These are phyloP conservation scores for Contarinia nasturtii DNA, from an alignment of 1,140 invertebrate species.

Conservation along the genomic window DNA sequence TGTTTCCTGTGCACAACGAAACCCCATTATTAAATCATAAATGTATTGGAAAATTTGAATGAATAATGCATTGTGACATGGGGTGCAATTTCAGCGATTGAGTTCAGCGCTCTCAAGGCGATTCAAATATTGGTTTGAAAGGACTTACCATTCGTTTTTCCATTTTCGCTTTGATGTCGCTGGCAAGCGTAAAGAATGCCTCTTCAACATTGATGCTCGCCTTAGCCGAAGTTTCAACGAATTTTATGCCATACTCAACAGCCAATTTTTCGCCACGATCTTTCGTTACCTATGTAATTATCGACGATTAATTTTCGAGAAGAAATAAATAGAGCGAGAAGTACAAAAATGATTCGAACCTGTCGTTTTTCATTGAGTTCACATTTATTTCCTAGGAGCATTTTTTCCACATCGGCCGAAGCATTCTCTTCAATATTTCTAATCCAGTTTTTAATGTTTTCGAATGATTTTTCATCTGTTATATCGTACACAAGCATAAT, in stretches of 20 bases:
- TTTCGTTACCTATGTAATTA: constrained; percentile 32
- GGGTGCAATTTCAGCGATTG: too few species aligned
- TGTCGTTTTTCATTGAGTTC: constrained; percentile 78
- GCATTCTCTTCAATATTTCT: constrained; percentile 96
- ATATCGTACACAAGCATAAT: constrained; percentile 99
- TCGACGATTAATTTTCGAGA: neutral
- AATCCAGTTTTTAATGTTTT: constrained; percentile 98
- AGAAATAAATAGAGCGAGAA: constrained; percentile 39
- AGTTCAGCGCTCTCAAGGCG: too few species aligned
- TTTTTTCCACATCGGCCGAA: constrained; percentile 85
- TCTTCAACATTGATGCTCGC: constrained; percentile 80
- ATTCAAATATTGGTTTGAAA: neutral
- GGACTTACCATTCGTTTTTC: constrained; percentile 83
- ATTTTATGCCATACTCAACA: constrained; percentile 81
- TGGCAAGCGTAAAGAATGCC: constrained; percentile 80
- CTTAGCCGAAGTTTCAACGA: constrained; percentile 87
- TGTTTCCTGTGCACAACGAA: constrained; percentile 40
- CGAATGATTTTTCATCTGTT: constrained; percentile 94
- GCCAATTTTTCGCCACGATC: constrained; percentile 56
- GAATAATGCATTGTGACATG: constrained; percentile 14
- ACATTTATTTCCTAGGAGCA: constrained; percentile 90
- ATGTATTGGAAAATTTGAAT: neutral
- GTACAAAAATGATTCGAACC: constrained; percentile 28
- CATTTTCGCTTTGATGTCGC: constrained; percentile 88
- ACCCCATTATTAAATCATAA: constrained; percentile 4